Conservation (phyloP, 1,140 invertebrate genomes). For the Orchestia grillus region DNA sequence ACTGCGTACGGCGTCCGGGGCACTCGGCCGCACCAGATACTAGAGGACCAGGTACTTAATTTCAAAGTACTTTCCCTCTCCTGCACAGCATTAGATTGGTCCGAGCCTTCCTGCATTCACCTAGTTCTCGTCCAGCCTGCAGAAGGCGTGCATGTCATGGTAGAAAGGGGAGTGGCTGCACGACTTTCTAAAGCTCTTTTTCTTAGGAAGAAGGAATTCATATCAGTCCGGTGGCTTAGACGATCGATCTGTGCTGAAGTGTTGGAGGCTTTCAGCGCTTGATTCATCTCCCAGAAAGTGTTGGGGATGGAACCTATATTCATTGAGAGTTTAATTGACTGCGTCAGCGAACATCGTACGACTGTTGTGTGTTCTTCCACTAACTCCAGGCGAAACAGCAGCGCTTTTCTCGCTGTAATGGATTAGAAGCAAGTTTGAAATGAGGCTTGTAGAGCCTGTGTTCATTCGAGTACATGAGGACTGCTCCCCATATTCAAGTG, state of each 20-base stretch:
- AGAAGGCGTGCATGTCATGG: neutral
- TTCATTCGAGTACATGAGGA: neutral
- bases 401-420: neutral
- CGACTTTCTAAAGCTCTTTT: neutral
- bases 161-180: neutral
- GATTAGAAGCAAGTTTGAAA: neutral
- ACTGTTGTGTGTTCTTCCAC: neutral
- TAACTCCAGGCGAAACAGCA: neutral
- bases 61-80: neutral
- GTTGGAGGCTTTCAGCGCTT: too few relatives aligned
- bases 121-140: neutral
- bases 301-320: neutral
- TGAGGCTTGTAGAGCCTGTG: neutral
- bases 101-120: neutral
- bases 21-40: too few relatives aligned
- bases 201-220: neutral
- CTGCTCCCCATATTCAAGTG: neutral
- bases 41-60: neutral
- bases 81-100: neutral
- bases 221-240: neutral
- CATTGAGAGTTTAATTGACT: neutral
- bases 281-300: neutral
- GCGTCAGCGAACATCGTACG: neutral
- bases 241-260: neutral
- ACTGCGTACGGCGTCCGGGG: too few relatives aligned